Evolutionary conservation across 1,140 invertebrate species (phyloP).

Genomic region (Aporrectodea caliginosa): DNA sequence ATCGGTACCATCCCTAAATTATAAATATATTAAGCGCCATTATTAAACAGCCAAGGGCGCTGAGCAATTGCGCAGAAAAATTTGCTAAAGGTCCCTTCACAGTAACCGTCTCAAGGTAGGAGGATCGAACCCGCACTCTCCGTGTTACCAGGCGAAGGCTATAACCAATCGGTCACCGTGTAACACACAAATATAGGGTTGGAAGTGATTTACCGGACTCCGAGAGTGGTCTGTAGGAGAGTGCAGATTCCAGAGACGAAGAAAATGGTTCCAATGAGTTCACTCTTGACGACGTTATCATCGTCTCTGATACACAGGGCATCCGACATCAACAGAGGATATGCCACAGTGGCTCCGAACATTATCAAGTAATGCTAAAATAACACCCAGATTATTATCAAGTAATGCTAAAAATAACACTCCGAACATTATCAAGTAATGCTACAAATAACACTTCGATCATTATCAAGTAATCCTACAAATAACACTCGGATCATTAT

Average conservation of each 20-base stretch:
- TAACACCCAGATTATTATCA: background rate
- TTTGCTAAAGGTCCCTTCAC: background rate
- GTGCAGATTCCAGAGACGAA: slow-evolving; percentile 82
- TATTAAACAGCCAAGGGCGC: background rate
- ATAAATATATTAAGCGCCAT: too few relatives aligned
- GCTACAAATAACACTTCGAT: too few relatives aligned
- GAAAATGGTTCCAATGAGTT: slow-evolving; percentile 83
- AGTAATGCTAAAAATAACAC: background rate
- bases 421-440: background rate
- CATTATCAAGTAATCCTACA: background rate
- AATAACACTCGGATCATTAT: too few relatives aligned
- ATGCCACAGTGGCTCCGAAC: slow-evolving; percentile 79
- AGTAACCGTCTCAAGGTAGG: background rate
- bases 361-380: slow-evolving; percentile 79
- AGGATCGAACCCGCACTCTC: background rate
- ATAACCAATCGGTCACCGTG: too few relatives aligned
- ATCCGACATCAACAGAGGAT: slow-evolving; percentile 77
- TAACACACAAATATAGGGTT: too few relatives aligned
- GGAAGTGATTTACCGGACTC: slow-evolving; percentile 67
- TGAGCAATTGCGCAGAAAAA: background rate
- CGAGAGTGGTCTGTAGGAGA: slow-evolving; percentile 73
- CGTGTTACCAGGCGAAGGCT: background rate
- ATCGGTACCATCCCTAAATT: too few relatives aligned
- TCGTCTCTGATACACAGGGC: slow-evolving; percentile 72
- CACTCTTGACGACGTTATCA: slow-evolving; percentile 62